These are phyloP conservation scores for Momotus momota DNA, from an alignment of 2,797 vertebrate species.

Conservation along the genomic window DNA sequence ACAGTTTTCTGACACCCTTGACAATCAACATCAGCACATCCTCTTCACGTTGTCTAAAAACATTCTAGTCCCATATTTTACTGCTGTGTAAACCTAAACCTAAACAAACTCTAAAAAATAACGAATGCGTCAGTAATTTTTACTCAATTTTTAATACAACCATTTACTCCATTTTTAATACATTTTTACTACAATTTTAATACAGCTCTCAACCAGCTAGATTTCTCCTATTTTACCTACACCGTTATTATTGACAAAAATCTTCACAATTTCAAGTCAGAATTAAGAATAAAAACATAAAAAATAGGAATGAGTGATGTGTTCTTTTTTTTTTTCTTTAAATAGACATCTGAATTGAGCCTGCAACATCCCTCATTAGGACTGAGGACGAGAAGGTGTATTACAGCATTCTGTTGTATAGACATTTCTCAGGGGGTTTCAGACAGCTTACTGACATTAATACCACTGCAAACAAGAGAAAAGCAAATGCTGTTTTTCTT, in stretches of 20 bases:
- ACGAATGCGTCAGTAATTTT: neutral
- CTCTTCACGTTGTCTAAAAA: neutral
- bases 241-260: neutral
- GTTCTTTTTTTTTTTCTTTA: neutral
- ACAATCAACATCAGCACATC: neutral
- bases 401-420: no score
- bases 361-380: neutral
- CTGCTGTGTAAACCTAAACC: neutral
- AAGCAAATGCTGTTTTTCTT: neutral
- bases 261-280: neutral
- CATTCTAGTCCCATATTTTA: neutral
- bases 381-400: neutral
- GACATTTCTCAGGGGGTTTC: neutral
- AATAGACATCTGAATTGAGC: neutral
- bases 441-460: neutral
- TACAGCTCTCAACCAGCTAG: neutral
- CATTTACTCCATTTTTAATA: neutral
- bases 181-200: neutral
- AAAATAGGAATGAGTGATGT: neutral
- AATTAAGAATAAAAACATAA: slow-evolving; percentile 5
- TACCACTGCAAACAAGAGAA: neutral
- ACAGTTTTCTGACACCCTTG: neutral
- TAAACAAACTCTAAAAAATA: neutral
- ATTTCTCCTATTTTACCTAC: neutral
- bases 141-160: neutral